phyloP scores from a whole-genome alignment of 1,140 invertebrate species.

The Drosophila pectinifera region DNA sequence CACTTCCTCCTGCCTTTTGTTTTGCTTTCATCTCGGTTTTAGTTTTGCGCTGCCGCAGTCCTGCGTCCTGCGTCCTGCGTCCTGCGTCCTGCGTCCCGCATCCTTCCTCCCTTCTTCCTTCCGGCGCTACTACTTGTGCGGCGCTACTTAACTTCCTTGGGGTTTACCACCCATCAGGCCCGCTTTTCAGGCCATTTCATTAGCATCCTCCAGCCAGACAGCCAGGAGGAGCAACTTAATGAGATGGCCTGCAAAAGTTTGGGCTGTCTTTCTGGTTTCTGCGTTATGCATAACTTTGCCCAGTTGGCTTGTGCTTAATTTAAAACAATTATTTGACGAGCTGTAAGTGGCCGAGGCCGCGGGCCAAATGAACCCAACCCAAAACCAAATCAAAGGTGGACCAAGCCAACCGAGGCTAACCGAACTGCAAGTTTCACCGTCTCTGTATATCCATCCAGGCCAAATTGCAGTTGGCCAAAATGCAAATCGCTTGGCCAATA shows the following conservation, averaged over 20 bases:
- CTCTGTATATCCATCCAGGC: background rate
- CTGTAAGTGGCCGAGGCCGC: constrained; percentile 56
- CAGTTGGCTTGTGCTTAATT: constrained; percentile 77
- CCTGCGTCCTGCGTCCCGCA: constrained; percentile 56
- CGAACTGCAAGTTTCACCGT: constrained; percentile 13
- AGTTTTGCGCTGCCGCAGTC: constrained; percentile 67
- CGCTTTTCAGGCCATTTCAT: constrained; percentile 51
- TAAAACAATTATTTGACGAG: constrained; percentile 79
- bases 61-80: constrained; percentile 58
- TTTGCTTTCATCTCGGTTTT: constrained; percentile 80
- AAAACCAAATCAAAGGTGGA: constrained; percentile 37
- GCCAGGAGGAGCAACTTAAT: constrained; percentile 54
- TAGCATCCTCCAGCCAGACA: constrained; percentile 50
- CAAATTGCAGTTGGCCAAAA: constrained; percentile 56
- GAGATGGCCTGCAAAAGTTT: constrained; percentile 62
- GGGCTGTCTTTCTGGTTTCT: constrained; percentile 53
- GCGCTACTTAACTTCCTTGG: constrained; percentile 47
- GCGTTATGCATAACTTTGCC: constrained; percentile 71
- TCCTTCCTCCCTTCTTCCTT: constrained; percentile 54
- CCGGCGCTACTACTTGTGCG: constrained; percentile 29
- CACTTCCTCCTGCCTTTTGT: constrained; percentile 54
- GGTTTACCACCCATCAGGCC: constrained; percentile 19
- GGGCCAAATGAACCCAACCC: constrained; percentile 44
- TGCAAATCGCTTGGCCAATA: constrained; percentile 54
- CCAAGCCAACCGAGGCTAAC: background rate